Conservation (phyloP, 2,888 invertebrate genomes). For the Stramonita haemastoma region DNA sequence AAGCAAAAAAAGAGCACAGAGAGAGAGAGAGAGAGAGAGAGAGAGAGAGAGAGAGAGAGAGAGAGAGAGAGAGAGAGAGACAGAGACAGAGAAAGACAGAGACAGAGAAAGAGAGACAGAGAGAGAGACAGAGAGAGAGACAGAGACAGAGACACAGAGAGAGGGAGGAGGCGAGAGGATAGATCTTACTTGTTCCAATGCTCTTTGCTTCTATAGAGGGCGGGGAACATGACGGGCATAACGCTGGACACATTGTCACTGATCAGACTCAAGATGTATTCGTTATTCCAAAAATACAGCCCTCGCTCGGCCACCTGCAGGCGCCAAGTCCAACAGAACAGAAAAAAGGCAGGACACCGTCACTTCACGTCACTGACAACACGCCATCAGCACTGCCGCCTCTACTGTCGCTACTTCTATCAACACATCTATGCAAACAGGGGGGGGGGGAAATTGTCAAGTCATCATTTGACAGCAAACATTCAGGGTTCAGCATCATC, state of each 20-base stretch:
- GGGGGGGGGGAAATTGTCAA: no score
- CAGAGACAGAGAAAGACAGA: background rate
- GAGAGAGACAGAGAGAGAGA: background rate
- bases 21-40: background rate
- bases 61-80: background rate
- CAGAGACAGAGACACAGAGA: background rate
- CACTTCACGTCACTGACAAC: conserved; percentile 34
- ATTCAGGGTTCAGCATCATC: no score
- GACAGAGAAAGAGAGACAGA: background rate
- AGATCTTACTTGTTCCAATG: conserved; percentile 94
- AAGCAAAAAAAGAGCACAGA: background rate
- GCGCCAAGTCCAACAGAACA: conserved; percentile 79
- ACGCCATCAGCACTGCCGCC: background rate
- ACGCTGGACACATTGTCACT: conserved; percentile 98
- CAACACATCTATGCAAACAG: no score
- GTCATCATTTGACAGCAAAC: no score
- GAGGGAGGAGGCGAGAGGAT: background rate
- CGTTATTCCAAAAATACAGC: conserved; percentile 99
- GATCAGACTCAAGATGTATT: conserved; percentile 99
- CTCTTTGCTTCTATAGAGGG: conserved; percentile 98
- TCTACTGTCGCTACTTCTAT: no score
- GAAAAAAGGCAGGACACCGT: conserved; percentile 29
- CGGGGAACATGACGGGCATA: conserved; percentile 99
- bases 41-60: background rate
- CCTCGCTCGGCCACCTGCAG: conserved; percentile 98